Percentiles rank a stretch among this genome's conserved stretches.
Conservation (phyloP, 2,888 invertebrate species). For the Vannuccia rotundouncinata region DNA sequence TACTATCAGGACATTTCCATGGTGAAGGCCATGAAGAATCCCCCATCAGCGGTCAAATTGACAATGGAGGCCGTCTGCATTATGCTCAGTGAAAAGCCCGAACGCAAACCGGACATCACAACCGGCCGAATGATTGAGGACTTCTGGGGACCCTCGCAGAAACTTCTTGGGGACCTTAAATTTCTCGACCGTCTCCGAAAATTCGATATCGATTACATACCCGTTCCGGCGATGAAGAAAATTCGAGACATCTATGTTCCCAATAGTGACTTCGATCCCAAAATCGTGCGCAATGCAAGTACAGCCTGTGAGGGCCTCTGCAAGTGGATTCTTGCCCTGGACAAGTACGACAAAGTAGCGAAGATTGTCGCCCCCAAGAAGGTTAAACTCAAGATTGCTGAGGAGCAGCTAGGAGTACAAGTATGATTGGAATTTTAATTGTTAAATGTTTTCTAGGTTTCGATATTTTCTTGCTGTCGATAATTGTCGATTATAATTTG, state of each 20-base stretch:
- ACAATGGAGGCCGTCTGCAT: conserved; percentile 92
- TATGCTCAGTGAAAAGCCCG: conserved; percentile 80
- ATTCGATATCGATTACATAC: conserved; percentile 91
- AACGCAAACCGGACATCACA: conserved; percentile 78
- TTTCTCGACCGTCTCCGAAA: conserved; percentile 79
- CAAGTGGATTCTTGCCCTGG: conserved; percentile 91
- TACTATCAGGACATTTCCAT: conserved; percentile 76
- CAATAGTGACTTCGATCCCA: conserved; percentile 82
- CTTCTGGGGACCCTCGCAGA: conserved; percentile 83
- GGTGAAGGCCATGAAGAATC: conserved; percentile 97
- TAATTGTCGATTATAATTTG: no score
- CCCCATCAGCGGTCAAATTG: conserved; percentile 78
- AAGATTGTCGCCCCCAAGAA: conserved; percentile 80
- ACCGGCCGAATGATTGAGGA: conserved; percentile 77
- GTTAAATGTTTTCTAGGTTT: no score
- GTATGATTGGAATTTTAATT: no score
- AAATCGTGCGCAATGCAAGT: conserved; percentile 68
- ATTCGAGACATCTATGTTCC: conserved; percentile 77
- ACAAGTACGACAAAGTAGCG: conserved; percentile 86
- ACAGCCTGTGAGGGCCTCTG: conserved; percentile 63
- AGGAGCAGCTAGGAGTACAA: conserved; percentile 66
- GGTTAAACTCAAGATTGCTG: conserved; percentile 76
- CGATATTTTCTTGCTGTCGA: no score
- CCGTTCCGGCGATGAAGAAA: conserved; percentile 71
- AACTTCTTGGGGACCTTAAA: conserved; percentile 78